A percentile compares a stretch with the other conserved stretches of the same genome.
Evolutionary conservation across 1,140 invertebrate genomes (phyloP).

Genomic region (Andricus grossulariae): DNA sequence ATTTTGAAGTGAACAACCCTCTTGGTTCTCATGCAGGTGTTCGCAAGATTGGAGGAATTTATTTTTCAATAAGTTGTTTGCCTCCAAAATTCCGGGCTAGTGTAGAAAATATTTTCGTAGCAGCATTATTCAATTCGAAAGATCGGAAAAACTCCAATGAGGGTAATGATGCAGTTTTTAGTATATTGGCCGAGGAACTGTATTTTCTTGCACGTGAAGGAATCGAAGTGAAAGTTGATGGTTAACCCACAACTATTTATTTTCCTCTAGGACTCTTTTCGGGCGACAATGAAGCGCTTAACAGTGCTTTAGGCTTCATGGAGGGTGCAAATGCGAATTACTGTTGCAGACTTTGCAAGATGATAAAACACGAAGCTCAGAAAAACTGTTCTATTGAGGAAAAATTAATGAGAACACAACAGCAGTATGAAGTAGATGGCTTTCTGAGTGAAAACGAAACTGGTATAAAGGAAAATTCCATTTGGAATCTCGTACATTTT

Average conservation of each 20-base stretch:
- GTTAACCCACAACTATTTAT: neutral
- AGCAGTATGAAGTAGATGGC: neutral
- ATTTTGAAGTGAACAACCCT: constrained; percentile 6
- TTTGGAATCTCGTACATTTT: neutral
- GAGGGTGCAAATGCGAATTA: constrained; percentile 2
- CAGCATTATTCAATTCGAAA: constrained; percentile 5
- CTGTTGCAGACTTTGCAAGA: constrained; percentile 32
- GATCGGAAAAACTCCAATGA: constrained; percentile 12
- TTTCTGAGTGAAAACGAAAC: neutral
- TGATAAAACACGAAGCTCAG: neutral
- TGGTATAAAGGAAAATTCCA: neutral
- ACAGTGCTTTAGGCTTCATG: constrained; percentile 19
- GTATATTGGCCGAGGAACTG: constrained; percentile 24
- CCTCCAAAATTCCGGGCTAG: constrained; percentile 25
- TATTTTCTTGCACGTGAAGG: constrained; percentile 1
- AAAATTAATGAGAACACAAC: neutral
- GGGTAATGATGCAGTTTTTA: constrained; percentile 35
- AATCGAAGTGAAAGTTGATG: too few species aligned
- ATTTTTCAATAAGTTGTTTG: constrained; percentile 36
- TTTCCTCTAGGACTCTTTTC: constrained; percentile 27
- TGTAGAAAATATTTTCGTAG: constrained; percentile 31
- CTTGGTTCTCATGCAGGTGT: constrained; percentile 11
- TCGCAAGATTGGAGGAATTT: constrained; percentile 39
- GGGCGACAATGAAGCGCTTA: constrained; percentile 33
- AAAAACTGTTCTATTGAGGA: neutral